Evolutionary conservation across 2,888 invertebrate genomes (phyloP).

Genomic region (Endotricha flammealis): DNA sequence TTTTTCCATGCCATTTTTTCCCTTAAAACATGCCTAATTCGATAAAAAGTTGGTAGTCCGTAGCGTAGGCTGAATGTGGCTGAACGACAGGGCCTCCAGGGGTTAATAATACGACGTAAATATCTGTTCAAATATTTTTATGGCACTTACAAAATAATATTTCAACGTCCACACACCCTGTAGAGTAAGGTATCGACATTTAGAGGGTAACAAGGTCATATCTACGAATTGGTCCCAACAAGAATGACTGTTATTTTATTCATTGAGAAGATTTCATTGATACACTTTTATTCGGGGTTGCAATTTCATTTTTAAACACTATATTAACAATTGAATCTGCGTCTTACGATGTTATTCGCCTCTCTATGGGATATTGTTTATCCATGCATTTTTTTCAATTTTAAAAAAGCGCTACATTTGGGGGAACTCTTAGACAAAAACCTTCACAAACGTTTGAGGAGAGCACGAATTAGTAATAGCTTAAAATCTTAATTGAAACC

Average conservation of each 20-base stretch:
- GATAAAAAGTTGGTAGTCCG: no score
- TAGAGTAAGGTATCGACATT: slow-evolving; percentile 10
- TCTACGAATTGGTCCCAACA: slow-evolving; percentile 20
- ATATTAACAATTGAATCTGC: neutral
- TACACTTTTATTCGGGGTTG: slow-evolving; percentile 12
- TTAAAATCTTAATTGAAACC: no score
- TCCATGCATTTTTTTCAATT: no score
- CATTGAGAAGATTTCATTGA: slow-evolving; percentile 28
- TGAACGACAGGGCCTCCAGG: neutral
- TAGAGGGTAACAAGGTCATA: slow-evolving; percentile 15
- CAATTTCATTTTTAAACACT: slow-evolving; percentile 4
- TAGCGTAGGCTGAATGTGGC: no score
- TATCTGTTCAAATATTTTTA: slow-evolving; percentile 8
- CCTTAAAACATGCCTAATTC: no score
- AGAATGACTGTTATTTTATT: slow-evolving; percentile 49
- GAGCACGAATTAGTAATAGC: no score
- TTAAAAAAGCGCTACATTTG: no score
- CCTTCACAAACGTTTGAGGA: no score
- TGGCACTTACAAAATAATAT: slow-evolving; percentile 11
- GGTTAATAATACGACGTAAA: slow-evolving; percentile 8
- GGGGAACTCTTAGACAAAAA: no score
- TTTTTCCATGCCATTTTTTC: no score
- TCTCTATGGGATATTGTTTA: no score
- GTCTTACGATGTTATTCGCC: no score
- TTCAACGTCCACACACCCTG: neutral